Evolutionary conservation across 2,797 vertebrate genomes (phyloP).

Genomic region (Cephalopachus bancanus): DNA sequence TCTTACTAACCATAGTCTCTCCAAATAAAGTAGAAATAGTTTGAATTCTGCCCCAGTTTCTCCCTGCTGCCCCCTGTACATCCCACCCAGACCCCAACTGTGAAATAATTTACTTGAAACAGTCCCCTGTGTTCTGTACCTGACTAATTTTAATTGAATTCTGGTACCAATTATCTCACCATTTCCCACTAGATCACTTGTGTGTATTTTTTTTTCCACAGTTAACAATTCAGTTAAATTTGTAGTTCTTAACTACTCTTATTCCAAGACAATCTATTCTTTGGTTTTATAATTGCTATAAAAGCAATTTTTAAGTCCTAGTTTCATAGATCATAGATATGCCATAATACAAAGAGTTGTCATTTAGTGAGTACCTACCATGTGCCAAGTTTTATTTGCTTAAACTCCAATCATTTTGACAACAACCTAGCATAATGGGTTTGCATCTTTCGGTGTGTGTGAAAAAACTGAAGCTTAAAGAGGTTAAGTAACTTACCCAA

Average conservation of each 20-base stretch:
- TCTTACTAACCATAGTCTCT: neutral
- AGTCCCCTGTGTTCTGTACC: constrained; percentile 59
- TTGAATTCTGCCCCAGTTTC: constrained; percentile 68
- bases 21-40: neutral
- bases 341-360: neutral
- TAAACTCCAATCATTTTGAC: neutral
- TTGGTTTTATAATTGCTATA: constrained; percentile 58
- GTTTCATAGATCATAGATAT: neutral
- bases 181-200: constrained; percentile 33
- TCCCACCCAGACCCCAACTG: constrained; percentile 40
- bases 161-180: constrained; percentile 56
- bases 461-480: neutral
- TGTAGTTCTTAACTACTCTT: constrained; percentile 54
- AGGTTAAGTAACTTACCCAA: neutral
- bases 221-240: constrained; percentile 48
- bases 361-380: neutral
- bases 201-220: constrained; percentile 47
- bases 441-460: neutral
- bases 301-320: constrained; percentile 11
- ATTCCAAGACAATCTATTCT: neutral
- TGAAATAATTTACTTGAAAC: constrained; percentile 66
- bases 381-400: constrained; percentile 1
- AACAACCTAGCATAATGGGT: neutral
- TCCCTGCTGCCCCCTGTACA: neutral
- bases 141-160: constrained; percentile 76